A percentile compares a stretch with the other conserved stretches of the same genome.
Evolutionary conservation across 2,113 vertebrate genomes (phyloP).

Genomic region (Ahaetulla prasina): DNA sequence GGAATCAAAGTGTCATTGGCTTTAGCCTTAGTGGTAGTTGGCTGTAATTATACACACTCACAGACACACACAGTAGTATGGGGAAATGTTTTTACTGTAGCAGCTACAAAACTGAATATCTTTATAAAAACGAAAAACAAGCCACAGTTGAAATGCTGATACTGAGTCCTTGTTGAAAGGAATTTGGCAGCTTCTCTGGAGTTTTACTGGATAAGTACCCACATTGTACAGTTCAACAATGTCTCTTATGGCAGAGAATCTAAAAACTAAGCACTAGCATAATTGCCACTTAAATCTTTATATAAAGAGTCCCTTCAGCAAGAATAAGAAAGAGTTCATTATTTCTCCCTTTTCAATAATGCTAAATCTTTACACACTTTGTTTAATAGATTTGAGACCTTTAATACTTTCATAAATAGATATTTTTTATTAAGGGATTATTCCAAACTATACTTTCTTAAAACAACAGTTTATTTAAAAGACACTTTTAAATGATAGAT

Average conservation of each 20-base stretch:
- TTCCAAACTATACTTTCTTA: background rate
- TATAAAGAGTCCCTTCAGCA: slow-evolving; percentile 22
- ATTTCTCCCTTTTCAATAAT: background rate
- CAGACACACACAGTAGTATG: background rate
- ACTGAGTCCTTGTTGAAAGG: slow-evolving; percentile 33
- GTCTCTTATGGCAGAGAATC: slow-evolving; percentile 20
- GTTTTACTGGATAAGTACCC: slow-evolving; percentile 5
- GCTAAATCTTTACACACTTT: background rate
- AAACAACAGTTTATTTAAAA: background rate
- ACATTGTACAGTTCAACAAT: background rate
- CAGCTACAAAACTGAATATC: slow-evolving; percentile 1
- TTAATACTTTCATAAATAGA: background rate
- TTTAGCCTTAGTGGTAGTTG: slow-evolving; percentile 2
- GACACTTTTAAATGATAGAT: background rate
- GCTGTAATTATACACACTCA: background rate
- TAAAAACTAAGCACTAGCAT: slow-evolving; percentile 27
- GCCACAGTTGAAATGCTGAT: slow-evolving; percentile 20
- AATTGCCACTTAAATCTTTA: slow-evolving; percentile 46
- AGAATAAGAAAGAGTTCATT: slow-evolving; percentile 4
- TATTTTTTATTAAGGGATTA: background rate
- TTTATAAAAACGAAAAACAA: slow-evolving; percentile 24
- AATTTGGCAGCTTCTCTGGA: slow-evolving; percentile 34
- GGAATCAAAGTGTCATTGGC: background rate
- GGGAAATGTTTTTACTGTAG: slow-evolving; percentile 32
- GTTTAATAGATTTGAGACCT: background rate